phyloP scores from a whole-genome alignment of 1,140 invertebrate genomes.

The Philaenus spumarius region DNA sequence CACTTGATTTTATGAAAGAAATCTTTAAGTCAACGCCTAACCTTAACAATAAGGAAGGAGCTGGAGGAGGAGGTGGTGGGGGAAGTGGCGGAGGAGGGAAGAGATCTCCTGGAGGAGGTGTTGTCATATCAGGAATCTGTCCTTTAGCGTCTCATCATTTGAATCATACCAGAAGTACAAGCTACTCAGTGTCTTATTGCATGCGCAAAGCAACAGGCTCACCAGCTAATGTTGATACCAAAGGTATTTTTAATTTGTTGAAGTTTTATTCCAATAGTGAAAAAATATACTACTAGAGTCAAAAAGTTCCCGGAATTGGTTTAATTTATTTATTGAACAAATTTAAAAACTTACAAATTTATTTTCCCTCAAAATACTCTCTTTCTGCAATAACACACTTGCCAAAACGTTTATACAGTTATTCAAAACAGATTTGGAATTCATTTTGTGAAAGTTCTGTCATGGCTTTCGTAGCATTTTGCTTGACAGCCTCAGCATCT shows the following conservation, averaged over 20 bases:
- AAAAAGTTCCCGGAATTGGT: too few species aligned
- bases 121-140: slow-evolving; percentile 10
- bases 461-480: too few species aligned
- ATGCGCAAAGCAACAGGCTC: slow-evolving; percentile 59
- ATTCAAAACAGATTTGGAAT: too few species aligned
- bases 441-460: too few species aligned
- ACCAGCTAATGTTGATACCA: slow-evolving; percentile 45
- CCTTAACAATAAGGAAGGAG: slow-evolving; percentile 78
- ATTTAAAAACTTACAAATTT: too few species aligned
- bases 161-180: slow-evolving; percentile 70
- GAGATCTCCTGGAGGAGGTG: slow-evolving; percentile 49
- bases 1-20: slow-evolving; percentile 84
- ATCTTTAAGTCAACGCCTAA: slow-evolving; percentile 96
- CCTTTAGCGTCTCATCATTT: slow-evolving; percentile 8
- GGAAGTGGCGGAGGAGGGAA: slow-evolving; percentile 46
- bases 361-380: too few species aligned
- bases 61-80: slow-evolving; percentile 38
- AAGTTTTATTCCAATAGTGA: too few species aligned
- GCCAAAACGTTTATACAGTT: too few species aligned
- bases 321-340: too few species aligned
- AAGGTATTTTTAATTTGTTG: slow-evolving; percentile 39
- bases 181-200: slow-evolving; percentile 84
- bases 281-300: too few species aligned
- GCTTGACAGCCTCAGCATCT: too few species aligned
- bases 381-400: too few species aligned